Evolutionary conservation across 1,140 invertebrate genomes (phyloP), one percentile per base, ranked within the genome.

Genomic region (Ditylenchus dipsaci): DNA sequence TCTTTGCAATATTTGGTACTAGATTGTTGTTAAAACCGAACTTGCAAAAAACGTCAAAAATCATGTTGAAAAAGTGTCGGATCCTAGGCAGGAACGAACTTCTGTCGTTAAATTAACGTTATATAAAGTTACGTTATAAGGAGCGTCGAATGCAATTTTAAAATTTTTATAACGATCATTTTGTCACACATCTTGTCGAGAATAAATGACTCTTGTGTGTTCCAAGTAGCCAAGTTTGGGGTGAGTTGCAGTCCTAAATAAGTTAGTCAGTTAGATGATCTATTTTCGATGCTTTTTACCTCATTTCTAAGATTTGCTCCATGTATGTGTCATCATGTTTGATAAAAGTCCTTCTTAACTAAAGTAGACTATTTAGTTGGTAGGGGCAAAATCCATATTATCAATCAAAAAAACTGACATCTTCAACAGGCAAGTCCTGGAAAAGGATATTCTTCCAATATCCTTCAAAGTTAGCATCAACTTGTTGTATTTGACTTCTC

Each of bases 301-400:
- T 67, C 80, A 82, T 82, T 67, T 83, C 81, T 21, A 82, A 61
- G 30, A 83, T 74, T 67, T 82, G 80, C 68, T 82, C 80, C 81
- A 82, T 73, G 58, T 82, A 83, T 1, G 68, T 69, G 64, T 82
- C 81, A 67, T 82, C 80, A 63, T 82, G 80, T 30, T 75, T 81
- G 58, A 82, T 82, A 62, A 83, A 82, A 38, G 81, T 82, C 63
- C 80, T 65, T n/a, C 80, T 69, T 17, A 82, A 63, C 79, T 81
- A 69, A 79, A 38, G 33, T 11, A 38, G 33, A 38, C 3, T 38
- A 5, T 38, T 38, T 38, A 3, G 11, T 38, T 3, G 33, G 33
- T 38, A 5, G 3, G 33, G 3, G 11, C 33, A 3, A 11, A 5
- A 5, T 38, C 11, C 33, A 38, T 38, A 38, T 5, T 5, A 5